These are phyloP conservation scores for Limosa lapponica DNA, from an alignment of 2,797 vertebrate genomes.

Conservation along the genomic window DNA sequence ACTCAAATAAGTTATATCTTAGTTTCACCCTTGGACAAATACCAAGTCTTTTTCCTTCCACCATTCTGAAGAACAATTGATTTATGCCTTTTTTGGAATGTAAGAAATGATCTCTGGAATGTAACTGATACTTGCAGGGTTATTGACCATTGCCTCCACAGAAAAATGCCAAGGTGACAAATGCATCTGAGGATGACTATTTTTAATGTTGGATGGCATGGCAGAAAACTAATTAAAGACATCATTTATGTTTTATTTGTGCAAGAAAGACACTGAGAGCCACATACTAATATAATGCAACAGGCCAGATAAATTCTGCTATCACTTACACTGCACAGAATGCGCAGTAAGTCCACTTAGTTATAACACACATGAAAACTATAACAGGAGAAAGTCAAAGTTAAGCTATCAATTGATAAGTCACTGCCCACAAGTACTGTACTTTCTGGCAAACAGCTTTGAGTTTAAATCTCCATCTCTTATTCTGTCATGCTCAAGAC, in stretches of 20 bases:
- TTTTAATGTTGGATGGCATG: neutral
- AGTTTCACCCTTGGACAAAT: neutral
- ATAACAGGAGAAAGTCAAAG: neutral
- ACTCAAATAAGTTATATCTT: neutral
- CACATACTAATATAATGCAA: neutral
- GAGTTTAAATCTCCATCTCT: neutral
- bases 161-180: neutral
- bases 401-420: neutral
- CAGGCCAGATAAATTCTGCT: neutral
- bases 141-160: neutral
- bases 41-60: neutral
- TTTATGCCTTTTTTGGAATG: neutral
- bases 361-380: neutral
- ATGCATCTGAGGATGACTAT: neutral
- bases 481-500: neutral
- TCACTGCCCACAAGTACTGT: neutral
- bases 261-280: neutral
- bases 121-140: neutral
- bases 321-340: neutral
- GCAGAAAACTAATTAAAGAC: slow-evolving; percentile 13
- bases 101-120: neutral
- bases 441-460: neutral
- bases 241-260: neutral
- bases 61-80: neutral
- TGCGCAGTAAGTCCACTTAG: neutral